Base-by-base conservation (phyloP, 2,888 invertebrate genomes). In the Epistrophe grossulariae region DNA sequence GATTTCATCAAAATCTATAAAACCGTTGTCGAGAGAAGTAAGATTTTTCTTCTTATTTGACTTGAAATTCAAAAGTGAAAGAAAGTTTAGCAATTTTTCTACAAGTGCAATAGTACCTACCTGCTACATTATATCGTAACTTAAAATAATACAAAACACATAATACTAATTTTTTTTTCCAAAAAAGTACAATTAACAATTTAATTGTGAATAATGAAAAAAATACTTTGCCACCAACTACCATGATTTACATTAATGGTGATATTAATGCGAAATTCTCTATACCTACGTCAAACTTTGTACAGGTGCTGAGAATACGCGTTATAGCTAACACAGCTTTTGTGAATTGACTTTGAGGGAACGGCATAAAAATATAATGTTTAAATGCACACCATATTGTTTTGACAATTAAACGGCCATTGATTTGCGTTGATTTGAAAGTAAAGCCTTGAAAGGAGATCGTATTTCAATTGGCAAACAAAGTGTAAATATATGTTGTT, bases 331-430 rank as follows among this genome's bases (percentile, higher is more conserved):
- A 19, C 35, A 35, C 35, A 15, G 24, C 1, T 24, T 4, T 24
- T 60, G 35, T 66, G 55, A n/a, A n/a, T 64, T 57, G 35, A 55
- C 64, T 64, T 35, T 48, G 28, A 59, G 24, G 48, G 48, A 66
- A 55, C 19, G 1, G 17, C 17, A 66, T 31, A 31, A 19, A 66
- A 31, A 68, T 35, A 50, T 24, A 24, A 24, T 19, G 78, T 87
- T 76, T 45, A 59, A 81, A 83, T 79, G 76, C 79, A 76, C 43
- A 28, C 59, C 60, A 40, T 72, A 79, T 71, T 72, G 68, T 45
- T 72, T 15, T 11, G 52, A 71, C 82, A 74, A 87, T 87, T 87
- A 79, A 77, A 72, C 79, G 83, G 74, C 79, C 79, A 83, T 83
- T 87, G 82, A 74, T 79, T 79, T 83, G 72, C 31, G 60, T 66